Evolutionary conservation across 1,140 invertebrate genomes (phyloP), one percentile per base, ranked within the genome.

Genomic region (Drosophila ficusphila): DNA sequence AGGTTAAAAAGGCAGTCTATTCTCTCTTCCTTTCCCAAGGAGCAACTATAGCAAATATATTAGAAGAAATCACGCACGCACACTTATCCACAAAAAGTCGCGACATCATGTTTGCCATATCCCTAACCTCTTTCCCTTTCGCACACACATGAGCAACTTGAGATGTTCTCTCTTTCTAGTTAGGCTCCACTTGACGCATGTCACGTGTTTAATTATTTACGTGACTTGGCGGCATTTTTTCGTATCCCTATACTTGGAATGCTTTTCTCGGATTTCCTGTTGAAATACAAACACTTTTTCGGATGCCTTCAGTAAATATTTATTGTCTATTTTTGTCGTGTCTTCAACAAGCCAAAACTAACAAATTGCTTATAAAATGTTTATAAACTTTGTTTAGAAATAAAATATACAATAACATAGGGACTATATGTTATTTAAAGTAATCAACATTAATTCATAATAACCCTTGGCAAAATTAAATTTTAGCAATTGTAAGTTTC

Each of bases 151-250:
- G 12, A 4, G 18, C 3, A 57, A 8, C 21, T 36, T 12, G 11
- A 21, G 27, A 29, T 27, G 31, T 31, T 29, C 7, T 57, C 25
- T 34, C 27, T 47, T 41, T 70, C 31, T 62, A 52, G 29, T 21
- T 38, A 76, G 54, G 62, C 74, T 67, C 33, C 52, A 48, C 39
- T 57, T 61, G 69, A 76, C 73, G 65, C 79, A 79, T 82, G 79
- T 82, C 79, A 82, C 79, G 79, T 79, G 79, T 79, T 82, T 82
- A 82, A 82, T 82, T 82, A 82, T 82, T 79, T 82, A 82, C 79
- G 79, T 82, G 79, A 82, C 79, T 82, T 82, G 79, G 76, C 68
- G 71, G 58, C 68, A 65, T 68, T 77, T 79, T 73, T 62, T 42
- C 33, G 41, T 67, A 33, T 41, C 25, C 11, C 14, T 23, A 27